Percentiles rank a stretch among this genome's conserved stretches.
phyloP scores from a whole-genome alignment of 2,888 invertebrate species.

The Philhelius pedissequus region DNA sequence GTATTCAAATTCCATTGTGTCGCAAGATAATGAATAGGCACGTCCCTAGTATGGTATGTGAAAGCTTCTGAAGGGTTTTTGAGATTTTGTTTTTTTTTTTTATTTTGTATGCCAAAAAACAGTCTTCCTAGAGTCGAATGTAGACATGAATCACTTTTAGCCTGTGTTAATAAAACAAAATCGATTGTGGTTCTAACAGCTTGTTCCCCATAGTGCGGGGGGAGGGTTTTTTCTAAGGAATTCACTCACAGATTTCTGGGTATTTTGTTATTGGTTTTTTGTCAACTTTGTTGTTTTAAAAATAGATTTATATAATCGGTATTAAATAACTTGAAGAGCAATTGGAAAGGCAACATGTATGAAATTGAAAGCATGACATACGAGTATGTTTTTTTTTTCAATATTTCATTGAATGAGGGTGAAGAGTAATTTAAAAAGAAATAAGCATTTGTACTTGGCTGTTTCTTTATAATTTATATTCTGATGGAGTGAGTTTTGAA shows the following conservation, averaged over 20 bases:
- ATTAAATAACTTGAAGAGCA: neutral
- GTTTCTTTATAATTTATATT: no score
- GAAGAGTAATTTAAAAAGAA: no score
- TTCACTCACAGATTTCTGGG: neutral
- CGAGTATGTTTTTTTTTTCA: no score
- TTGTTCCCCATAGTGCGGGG: neutral
- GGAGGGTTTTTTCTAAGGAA: neutral
- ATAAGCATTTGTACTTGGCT: no score
- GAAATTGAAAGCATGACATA: no score
- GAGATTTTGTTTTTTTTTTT: neutral
- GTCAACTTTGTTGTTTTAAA: neutral
- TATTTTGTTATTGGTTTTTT: neutral
- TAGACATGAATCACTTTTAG: neutral
- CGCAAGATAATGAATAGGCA: slow-evolving; percentile 39
- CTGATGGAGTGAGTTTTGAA: no score
- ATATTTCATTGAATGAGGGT: no score
- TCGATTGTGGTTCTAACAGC: slow-evolving; percentile 29
- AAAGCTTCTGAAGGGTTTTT: slow-evolving; percentile 4
- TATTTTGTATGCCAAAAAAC: neutral
- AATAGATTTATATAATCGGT: neutral
- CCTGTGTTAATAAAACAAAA: slow-evolving; percentile 23
- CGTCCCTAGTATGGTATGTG: neutral
- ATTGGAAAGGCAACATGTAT: no score
- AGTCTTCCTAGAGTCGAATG: neutral
- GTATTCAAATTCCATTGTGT: slow-evolving; percentile 45